Percentiles rank a stretch among this genome's conserved stretches.
phyloP scores from a whole-genome alignment of 53 echinoderm and acorn worm genomes.

The Crossaster papposus region DNA sequence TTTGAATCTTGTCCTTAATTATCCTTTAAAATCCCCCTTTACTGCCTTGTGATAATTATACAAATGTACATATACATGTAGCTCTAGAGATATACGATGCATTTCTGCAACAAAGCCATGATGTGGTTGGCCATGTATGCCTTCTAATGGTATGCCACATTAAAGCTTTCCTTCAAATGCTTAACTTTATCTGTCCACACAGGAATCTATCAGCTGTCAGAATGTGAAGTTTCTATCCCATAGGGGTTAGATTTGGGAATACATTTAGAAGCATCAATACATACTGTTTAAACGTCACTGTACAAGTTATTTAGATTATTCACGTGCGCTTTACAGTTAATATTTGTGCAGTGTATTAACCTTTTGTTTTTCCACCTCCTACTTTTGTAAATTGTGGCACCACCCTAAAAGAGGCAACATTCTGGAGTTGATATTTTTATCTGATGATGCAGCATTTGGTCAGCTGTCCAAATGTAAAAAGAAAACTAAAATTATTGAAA shows the following conservation, averaged over 20 bases:
- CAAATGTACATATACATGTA: too few species aligned
- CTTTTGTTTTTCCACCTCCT: too few species aligned
- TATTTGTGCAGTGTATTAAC: too few species aligned
- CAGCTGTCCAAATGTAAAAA: too few species aligned
- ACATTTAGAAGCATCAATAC: slow-evolving; percentile 7
- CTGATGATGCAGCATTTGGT: too few species aligned
- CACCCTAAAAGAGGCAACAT: too few species aligned
- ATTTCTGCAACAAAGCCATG: slow-evolving; percentile 9
- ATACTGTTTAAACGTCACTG: neutral
- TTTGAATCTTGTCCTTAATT: neutral
- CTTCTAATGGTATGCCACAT: slow-evolving; percentile 8
- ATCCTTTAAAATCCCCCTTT: neutral
- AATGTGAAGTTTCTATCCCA: neutral
- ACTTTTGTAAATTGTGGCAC: too few species aligned
- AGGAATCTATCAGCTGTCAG: neutral
- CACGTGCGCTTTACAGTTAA: slow-evolving; percentile 4
- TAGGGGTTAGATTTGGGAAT: neutral
- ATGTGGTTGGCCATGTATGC: neutral
- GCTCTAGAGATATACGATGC: neutral
- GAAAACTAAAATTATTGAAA: too few species aligned
- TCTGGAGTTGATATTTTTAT: too few species aligned
- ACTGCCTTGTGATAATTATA: too few species aligned
- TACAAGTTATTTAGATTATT: neutral
- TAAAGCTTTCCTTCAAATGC: neutral
- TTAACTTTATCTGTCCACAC: neutral